Evolutionary conservation across 2,113 vertebrate species (phyloP).

Genomic region (Hemicordylus capensis): DNA sequence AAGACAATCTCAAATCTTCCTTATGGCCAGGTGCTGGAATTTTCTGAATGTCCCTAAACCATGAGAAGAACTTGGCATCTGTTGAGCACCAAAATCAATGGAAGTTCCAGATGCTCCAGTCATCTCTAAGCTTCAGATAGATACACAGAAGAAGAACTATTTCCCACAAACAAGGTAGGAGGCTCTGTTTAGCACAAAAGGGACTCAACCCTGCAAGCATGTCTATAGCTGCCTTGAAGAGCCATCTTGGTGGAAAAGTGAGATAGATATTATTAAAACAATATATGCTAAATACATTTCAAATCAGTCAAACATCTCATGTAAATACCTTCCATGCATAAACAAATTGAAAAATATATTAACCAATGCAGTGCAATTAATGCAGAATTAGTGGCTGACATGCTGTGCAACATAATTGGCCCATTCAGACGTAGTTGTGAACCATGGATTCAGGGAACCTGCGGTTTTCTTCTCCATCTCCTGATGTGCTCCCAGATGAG

Average conservation of each 20-base stretch:
- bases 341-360: neutral
- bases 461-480: too few relatives aligned
- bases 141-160: neutral
- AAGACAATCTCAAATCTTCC: constrained; percentile 10
- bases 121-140: neutral
- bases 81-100: neutral
- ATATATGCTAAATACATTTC: neutral
- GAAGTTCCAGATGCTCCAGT: neutral
- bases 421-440: too few relatives aligned
- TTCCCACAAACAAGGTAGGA: neutral
- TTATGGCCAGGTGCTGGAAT: neutral
- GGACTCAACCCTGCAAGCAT: neutral
- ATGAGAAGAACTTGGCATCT: neutral
- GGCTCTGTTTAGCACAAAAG: neutral
- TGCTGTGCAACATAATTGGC: too few relatives aligned
- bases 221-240: neutral
- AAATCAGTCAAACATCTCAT: neutral
- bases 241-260: neutral
- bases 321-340: neutral
- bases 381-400: neutral
- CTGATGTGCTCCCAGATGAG: too few relatives aligned
- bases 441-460: too few relatives aligned
- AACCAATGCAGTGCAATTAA: neutral
- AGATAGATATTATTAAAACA: neutral
- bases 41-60: neutral